Percentiles rank a stretch among this genome's conserved stretches.
Conservation (phyloP, 2,888 invertebrate genomes). For the Linnaemya tessellans region DNA sequence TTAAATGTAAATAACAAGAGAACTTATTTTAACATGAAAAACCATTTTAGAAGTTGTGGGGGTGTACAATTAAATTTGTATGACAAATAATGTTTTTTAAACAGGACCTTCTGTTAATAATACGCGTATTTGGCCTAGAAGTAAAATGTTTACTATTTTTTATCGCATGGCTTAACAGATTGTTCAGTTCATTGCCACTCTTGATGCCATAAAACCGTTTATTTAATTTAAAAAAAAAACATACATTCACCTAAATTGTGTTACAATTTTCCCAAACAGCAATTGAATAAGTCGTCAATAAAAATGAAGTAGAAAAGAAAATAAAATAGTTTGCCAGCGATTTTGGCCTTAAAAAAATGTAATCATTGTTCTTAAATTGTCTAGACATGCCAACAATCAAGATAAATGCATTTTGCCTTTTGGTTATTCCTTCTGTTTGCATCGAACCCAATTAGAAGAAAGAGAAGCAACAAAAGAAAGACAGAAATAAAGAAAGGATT, state of each 20-base stretch:
- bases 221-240: background rate
- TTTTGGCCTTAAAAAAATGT: background rate
- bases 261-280: background rate
- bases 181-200: background rate
- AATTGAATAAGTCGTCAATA: background rate
- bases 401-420: constrained; percentile 24
- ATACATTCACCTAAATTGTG: background rate
- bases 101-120: no score
- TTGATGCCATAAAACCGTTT: background rate
- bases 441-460: constrained; percentile 1
- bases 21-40: no score
- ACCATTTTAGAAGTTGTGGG: no score
- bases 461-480: background rate
- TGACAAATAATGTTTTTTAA: no score
- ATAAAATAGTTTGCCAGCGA: background rate
- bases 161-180: no score
- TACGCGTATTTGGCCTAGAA: no score
- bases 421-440: background rate
- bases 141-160: no score
- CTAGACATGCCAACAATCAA: constrained; percentile 41
- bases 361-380: constrained; percentile 6
- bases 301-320: background rate
- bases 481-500: background rate
- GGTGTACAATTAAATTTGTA: no score
- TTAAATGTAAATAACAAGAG: no score